Evolutionary conservation across 2,888 invertebrate species (phyloP), one percentile per base, ranked within the genome.

Genomic region (Chelonus formosanus): DNA sequence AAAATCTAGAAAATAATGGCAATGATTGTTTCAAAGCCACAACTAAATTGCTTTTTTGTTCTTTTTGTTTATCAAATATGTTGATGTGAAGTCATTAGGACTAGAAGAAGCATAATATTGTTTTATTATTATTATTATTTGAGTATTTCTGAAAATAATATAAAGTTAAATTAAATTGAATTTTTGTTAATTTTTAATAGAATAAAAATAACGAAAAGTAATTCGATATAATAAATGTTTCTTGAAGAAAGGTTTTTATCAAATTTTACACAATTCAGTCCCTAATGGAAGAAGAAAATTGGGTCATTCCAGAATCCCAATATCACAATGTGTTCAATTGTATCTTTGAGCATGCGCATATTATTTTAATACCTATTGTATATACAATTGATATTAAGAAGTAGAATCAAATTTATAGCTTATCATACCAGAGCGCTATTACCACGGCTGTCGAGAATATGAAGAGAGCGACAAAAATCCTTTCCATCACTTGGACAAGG

Each of bases 401-500:
- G 31, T 48, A 4, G 8, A 31, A 31, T 8, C 5, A 32, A 31
- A 32, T 66, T 67, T 67, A 67, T 68, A 75, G 68, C 81, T 82
- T 79, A 20, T 20, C 20, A 20, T 20, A 78, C 83, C 78, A 88
- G 82, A 63, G 89, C 88, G 77, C 88, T 89, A 68, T 87, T 86
- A n/a, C 89, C 89, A 66, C 85, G 86, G 67, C 88, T 88, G 81
- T 89, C 89, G 86, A 89, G 86, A 76, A 89, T 87, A 82, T 89
- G 89, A 74, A 89, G 83, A 48, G 89, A 89, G 80, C 89, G 88
- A 77, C 89, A 89, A 79, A 89, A 89, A 72, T 88, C 88, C 78
- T 87, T 86, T 70, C 87, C 88, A 85, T 87, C 88, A 76, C 85
- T 85, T 74, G 87, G 87, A 80, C 89, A 89, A 59, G 89, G 89